Conservation (phyloP, 1,140 invertebrate species). For the Bathynomus jamesi region DNA sequence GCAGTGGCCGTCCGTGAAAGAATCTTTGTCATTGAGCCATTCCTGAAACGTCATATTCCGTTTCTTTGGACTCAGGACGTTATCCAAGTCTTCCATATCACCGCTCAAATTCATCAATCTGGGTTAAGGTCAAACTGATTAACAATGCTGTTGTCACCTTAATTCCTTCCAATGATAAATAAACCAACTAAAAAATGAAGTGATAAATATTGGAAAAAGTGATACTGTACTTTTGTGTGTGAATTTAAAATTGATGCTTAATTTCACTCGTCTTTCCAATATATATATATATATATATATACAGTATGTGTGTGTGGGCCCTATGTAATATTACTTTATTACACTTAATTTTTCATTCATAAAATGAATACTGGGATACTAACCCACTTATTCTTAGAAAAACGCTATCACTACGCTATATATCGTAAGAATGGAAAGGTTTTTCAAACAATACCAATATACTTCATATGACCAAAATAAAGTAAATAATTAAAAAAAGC, state of each 20-base stretch:
- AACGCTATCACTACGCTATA: too few species aligned
- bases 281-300: too few species aligned
- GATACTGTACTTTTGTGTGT: not conserved
- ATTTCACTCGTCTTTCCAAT: too few species aligned
- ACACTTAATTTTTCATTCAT: too few species aligned
- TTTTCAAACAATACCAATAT: too few species aligned
- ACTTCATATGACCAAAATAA: too few species aligned
- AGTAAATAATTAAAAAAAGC: too few species aligned
- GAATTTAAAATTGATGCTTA: too few species aligned
- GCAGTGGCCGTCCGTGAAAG: constrained; percentile 1
- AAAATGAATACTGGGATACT: too few species aligned
- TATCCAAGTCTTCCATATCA: constrained; percentile 16
- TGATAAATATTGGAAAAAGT: not conserved
- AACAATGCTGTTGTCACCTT: not conserved
- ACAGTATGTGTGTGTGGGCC: too few species aligned
- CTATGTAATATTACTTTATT: not conserved
- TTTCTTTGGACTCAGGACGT: not conserved
- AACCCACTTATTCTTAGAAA: too few species aligned
- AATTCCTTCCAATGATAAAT: not conserved
- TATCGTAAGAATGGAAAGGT: too few species aligned
- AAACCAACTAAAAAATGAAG: not conserved
- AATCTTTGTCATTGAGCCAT: not conserved
- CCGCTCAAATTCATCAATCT: constrained; percentile 17
- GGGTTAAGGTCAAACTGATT: not conserved
- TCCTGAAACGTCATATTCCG: not conserved